phyloP scores from a whole-genome alignment of 2,797 vertebrate genomes.

The Allobates femoralis region DNA sequence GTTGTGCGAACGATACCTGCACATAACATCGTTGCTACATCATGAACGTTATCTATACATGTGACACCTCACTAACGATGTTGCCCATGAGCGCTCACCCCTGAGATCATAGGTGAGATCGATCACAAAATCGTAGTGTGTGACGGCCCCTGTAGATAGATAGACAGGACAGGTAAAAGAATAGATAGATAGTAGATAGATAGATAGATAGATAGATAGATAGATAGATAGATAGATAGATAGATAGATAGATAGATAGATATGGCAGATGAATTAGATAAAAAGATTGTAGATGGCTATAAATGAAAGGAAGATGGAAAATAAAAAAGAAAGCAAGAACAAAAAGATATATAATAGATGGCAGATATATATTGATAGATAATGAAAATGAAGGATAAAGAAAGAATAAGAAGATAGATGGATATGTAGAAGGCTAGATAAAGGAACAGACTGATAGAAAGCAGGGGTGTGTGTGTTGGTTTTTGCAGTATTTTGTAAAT shows the following conservation, averaged over 20 bases:
- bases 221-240: neutral
- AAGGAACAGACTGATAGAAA: neutral
- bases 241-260: neutral
- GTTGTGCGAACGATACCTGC: too few species aligned
- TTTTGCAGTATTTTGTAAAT: conserved; percentile 33
- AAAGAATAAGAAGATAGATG: neutral
- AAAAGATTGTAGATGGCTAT: neutral
- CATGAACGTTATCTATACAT: too few species aligned
- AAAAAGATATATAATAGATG: neutral
- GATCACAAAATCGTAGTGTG: too few species aligned
- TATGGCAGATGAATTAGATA: neutral
- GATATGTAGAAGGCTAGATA: neutral
- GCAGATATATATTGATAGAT: neutral
- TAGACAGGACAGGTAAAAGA: neutral
- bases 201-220: neutral
- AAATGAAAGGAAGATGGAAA: too few species aligned
- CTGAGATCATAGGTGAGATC: too few species aligned
- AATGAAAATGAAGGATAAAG: too few species aligned
- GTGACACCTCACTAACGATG: too few species aligned
- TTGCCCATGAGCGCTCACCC: too few species aligned
- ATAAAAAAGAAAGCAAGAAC: too few species aligned
- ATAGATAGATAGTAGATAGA: neutral
- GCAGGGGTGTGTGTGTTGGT: conserved; percentile 5
- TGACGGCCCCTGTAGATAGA: too few species aligned
- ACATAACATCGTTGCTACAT: too few species aligned